Evolutionary conservation across 2,888 invertebrate species (phyloP).

Genomic region (Tipula vernalis): DNA sequence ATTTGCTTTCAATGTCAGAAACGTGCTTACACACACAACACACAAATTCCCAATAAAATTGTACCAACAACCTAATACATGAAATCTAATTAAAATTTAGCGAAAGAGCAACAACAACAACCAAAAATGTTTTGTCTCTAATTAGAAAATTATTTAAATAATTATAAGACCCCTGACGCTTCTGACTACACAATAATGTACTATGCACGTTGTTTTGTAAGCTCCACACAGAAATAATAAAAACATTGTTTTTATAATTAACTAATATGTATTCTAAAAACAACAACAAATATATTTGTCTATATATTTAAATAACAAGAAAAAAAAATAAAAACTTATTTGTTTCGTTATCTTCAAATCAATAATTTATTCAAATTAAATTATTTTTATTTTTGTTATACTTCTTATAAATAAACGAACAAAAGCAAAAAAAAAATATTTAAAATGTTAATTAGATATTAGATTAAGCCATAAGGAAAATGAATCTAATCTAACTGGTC

Average conservation of each 20-base stretch:
- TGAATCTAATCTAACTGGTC: background rate
- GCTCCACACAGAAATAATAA: background rate
- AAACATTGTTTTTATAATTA: background rate
- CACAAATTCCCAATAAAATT: too few relatives aligned
- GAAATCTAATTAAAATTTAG: background rate
- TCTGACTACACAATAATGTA: background rate
- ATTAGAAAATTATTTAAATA: constrained; percentile 4
- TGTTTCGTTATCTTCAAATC: background rate
- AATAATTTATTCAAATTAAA: background rate
- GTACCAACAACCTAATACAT: background rate
- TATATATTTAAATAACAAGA: background rate
- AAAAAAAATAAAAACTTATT: background rate
- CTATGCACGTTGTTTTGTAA: background rate
- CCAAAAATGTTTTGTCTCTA: background rate
- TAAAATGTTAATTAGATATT: background rate
- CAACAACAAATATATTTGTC: background rate
- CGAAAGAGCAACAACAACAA: background rate
- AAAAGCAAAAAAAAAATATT: background rate
- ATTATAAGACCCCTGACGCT: background rate
- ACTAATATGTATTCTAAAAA: background rate
- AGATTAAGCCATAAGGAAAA: background rate
- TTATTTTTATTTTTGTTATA: background rate
- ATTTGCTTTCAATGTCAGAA: too few relatives aligned
- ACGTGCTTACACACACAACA: too few relatives aligned
- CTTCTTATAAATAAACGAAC: background rate